Percentiles rank a stretch among this genome's conserved stretches.
Evolutionary conservation across 1,140 invertebrate genomes (phyloP).

Genomic region (Sarcophaga bullata): DNA sequence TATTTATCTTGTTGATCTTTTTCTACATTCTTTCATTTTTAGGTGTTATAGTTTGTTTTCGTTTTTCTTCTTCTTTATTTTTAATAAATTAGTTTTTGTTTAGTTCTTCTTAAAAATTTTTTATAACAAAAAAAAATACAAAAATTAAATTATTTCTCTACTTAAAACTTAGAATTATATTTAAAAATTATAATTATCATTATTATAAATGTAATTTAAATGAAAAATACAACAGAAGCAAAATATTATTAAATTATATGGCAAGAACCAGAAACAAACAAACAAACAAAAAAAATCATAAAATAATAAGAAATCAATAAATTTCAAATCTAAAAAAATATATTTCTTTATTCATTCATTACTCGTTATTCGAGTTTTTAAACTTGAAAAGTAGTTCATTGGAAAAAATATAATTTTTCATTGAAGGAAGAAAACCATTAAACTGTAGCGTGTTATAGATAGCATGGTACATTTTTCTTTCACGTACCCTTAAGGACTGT

Average conservation of each 20-base stretch:
- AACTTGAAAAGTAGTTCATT: too few species aligned
- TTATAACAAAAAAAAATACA: neutral
- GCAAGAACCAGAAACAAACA: neutral
- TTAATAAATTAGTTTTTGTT: neutral
- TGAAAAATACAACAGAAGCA: slow-evolving; percentile 32
- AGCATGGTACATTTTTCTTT: too few species aligned
- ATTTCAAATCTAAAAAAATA: neutral
- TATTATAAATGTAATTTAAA: slow-evolving; percentile 44
- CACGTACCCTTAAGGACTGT: too few species aligned
- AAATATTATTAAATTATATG: slow-evolving; percentile 40
- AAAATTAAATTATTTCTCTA: slow-evolving; percentile 37
- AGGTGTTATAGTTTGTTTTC: neutral
- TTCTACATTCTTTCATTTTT: neutral
- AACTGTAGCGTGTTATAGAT: too few species aligned
- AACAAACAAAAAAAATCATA: slow-evolving; percentile 12
- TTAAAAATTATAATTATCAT: slow-evolving; percentile 36
- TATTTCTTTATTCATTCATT: too few species aligned
- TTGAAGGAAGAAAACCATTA: too few species aligned
- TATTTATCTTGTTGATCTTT: neutral
- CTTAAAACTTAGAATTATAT: slow-evolving; percentile 34
- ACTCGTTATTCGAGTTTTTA: too few species aligned
- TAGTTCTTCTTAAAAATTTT: neutral
- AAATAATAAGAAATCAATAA: slow-evolving; percentile 16
- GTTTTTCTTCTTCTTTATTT: neutral
- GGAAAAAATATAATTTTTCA: too few species aligned